Evolutionary conservation across 2,888 invertebrate species (phyloP).

Genomic region (Patella pellucida): DNA sequence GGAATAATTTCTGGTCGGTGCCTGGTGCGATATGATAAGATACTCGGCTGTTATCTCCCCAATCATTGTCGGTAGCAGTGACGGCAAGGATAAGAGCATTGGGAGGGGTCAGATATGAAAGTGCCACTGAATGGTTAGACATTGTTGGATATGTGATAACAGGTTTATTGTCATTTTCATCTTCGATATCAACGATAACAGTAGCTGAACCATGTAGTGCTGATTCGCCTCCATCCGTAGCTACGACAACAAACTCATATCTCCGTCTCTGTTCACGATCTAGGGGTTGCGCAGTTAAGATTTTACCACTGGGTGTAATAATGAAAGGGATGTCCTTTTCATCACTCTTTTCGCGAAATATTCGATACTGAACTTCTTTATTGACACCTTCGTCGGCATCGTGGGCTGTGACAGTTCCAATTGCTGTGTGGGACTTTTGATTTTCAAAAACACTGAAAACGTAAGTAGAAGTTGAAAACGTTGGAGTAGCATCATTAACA

Average conservation of each 20-base stretch:
- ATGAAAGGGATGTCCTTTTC: slow-evolving; percentile 41
- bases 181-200: slow-evolving; percentile 50
- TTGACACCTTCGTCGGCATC: slow-evolving; percentile 47
- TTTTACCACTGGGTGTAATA: slow-evolving; percentile 44
- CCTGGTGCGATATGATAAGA: slow-evolving; percentile 35
- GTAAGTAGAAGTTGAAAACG: slow-evolving; percentile 42
- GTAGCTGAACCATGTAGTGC: slow-evolving; percentile 45
- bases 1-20: slow-evolving; percentile 25
- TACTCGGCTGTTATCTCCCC: slow-evolving; percentile 41
- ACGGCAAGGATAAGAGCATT: slow-evolving; percentile 39
- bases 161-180: slow-evolving; percentile 59
- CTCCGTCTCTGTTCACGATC: slow-evolving; percentile 48
- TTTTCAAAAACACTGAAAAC: slow-evolving; percentile 44
- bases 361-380: slow-evolving; percentile 34
- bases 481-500: slow-evolving; percentile 50
- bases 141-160: slow-evolving; percentile 48
- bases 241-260: slow-evolving; percentile 51
- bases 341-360: slow-evolving; percentile 25
- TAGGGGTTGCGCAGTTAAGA: slow-evolving; percentile 43
- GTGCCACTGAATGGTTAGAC: slow-evolving; percentile 45
- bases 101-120: slow-evolving; percentile 43
- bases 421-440: slow-evolving; percentile 39
- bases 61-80: slow-evolving; percentile 43
- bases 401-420: slow-evolving; percentile 43
- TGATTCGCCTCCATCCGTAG: slow-evolving; percentile 52